Percentiles rank a stretch among this genome's conserved stretches.
Conservation (phyloP, 2,113 vertebrate genomes). For the Gnathonemus echidnorhynchus region DNA sequence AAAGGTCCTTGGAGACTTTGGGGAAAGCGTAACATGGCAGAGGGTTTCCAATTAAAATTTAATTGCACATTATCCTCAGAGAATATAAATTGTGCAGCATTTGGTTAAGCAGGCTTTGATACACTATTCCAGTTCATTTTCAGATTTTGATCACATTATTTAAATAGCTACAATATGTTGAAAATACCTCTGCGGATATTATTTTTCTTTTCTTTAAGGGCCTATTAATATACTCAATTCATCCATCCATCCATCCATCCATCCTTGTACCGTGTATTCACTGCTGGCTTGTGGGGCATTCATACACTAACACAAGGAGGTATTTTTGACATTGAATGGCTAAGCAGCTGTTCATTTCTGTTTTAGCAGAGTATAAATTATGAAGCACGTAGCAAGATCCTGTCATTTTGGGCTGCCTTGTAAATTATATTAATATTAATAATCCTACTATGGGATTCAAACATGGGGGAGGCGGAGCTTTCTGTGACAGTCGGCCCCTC, state of each 20-base stretch:
- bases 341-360: slow-evolving; percentile 39
- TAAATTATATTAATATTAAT: not conserved
- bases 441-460: slow-evolving; percentile 28
- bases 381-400: slow-evolving; percentile 39
- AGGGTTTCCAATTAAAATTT: slow-evolving; percentile 12
- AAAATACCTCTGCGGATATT: slow-evolving; percentile 10
- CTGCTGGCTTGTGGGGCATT: not conserved
- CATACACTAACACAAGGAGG: slow-evolving; percentile 41
- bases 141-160: not conserved
- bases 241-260: not conserved
- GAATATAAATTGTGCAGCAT: not conserved
- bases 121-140: not conserved
- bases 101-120: slow-evolving; percentile 1
- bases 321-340: slow-evolving; percentile 41
- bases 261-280: not conserved
- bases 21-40: not conserved
- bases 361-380: slow-evolving; percentile 25
- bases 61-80: slow-evolving; percentile 8
- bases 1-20: not conserved
- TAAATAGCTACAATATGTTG: not conserved
- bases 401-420: not conserved
- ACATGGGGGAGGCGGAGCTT: not conserved
- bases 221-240: not conserved
- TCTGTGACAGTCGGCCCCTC: not conserved
- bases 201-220: slow-evolving; percentile 23